Evolutionary conservation across 2,888 invertebrate genomes (phyloP).

Genomic region (Parasteatoda lunata): DNA sequence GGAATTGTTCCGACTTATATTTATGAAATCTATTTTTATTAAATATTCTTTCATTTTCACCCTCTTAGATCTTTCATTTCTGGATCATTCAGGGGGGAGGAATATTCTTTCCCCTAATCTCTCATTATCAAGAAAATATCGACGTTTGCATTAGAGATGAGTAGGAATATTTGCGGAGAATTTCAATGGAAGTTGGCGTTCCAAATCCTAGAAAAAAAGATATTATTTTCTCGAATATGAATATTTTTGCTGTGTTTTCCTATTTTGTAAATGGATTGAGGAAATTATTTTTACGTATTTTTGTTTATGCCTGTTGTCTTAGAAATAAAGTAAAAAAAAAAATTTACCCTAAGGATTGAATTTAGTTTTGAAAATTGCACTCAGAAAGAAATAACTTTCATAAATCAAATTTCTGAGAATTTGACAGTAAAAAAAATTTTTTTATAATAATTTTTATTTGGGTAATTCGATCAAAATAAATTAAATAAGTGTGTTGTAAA

Average conservation of each 20-base stretch:
- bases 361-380: too few species aligned
- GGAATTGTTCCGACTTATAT: conserved; percentile 44
- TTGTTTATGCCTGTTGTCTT: too few species aligned
- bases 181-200: background rate
- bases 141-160: conserved; percentile 53
- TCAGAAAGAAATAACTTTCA: too few species aligned
- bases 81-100: conserved; percentile 43
- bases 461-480: too few species aligned
- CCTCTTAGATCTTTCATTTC: conserved; percentile 30
- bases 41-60: conserved; percentile 48
- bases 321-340: too few species aligned
- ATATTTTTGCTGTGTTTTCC: background rate
- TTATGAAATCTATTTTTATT: conserved; percentile 65
- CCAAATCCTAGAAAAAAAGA: background rate
- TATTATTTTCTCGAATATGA: background rate
- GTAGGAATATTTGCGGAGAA: background rate
- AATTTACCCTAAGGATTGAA: too few species aligned
- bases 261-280: background rate
- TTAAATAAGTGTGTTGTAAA: too few species aligned
- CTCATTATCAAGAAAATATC: conserved; percentile 64
- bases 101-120: background rate
- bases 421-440: too few species aligned
- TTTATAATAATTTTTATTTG: too few species aligned
- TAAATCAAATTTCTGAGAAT: too few species aligned
- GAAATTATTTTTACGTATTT: too few species aligned